Base-by-base conservation (phyloP, 1,140 invertebrate genomes). In the Hycleus cichorii region DNA sequence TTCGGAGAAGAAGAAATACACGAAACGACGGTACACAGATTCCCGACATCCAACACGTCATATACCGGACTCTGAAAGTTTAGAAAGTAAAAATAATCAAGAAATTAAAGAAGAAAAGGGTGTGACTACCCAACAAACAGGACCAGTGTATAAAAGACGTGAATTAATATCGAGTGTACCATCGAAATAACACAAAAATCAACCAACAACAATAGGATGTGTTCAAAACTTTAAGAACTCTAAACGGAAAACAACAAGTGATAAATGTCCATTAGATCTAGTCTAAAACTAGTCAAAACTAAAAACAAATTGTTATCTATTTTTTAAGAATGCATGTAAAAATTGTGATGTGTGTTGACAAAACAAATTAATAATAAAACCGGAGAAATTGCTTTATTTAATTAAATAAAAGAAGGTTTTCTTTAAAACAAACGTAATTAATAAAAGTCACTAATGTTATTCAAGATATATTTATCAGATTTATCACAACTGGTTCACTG, bases 151-250 rank as follows among this genome's bases (percentile, higher is more conserved):
- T 79, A 91, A 91, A 72, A 77, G 89, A 44, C 81, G 86, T 48
- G 88, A 91, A 71, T 74, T 91, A 26, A 91, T 91, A 65, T 86
- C 89, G 3, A 90, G 88, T 71, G 84, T 86, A 50, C 83, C 82
- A 9, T 59, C 64, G 24, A 69, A 71, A 44, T 72, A 56, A 61
- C 18, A 39, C 43, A 43, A 24, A 51, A 7, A 53, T 39, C 6
- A 50, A 47, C 39, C 47, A 59, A 43, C 47, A 11, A 42, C 4
- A 39, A 18, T 10, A 45, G 39, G 53, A 60, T 63, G 62, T 63
- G 62, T 63, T 63, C 62, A 57, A 49, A 47, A 58, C 27, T 50
- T 47, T 39, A 27, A 4, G 6, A 4, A 18, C 18, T 18, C 18
- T 18, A 18, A 18, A 18, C 18, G 18, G 18, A 18, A 18, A 18